Evolutionary conservation across 2,113 vertebrate genomes (phyloP).

Genomic region (Chiloscyllium plagiosum): DNA sequence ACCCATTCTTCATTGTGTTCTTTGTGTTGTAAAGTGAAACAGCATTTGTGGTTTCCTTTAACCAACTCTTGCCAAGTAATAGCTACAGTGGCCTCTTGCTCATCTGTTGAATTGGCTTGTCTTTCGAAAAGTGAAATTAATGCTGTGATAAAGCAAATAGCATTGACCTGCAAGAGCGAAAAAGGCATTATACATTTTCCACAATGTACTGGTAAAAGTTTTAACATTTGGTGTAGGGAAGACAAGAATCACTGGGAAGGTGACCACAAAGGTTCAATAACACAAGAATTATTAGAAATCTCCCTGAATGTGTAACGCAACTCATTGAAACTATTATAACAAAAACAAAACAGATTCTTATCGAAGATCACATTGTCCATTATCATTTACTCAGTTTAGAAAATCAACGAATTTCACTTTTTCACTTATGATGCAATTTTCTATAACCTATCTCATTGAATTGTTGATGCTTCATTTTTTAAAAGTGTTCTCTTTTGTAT

Average conservation of each 20-base stretch:
- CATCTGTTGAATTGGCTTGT: conserved; percentile 43
- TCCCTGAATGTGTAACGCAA: background rate
- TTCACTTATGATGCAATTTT: background rate
- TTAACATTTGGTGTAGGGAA: background rate
- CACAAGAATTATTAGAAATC: background rate
- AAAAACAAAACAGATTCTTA: background rate
- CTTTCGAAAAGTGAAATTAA: conserved; percentile 58
- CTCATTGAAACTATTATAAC: background rate
- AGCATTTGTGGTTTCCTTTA: conserved; percentile 61
- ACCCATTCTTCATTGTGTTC: conserved; percentile 65
- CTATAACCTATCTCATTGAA: background rate
- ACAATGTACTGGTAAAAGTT: background rate
- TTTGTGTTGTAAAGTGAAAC: conserved; percentile 55
- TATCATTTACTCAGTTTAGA: too few species aligned
- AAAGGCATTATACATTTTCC: background rate
- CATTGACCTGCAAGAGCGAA: conserved; percentile 53
- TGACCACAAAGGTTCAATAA: background rate
- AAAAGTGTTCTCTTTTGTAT: background rate
- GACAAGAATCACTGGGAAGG: background rate
- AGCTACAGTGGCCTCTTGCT: conserved; percentile 51
- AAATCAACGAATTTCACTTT: background rate
- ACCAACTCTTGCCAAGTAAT: conserved; percentile 65
- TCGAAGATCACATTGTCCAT: background rate
- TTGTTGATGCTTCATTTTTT: background rate
- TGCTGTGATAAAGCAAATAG: conserved; percentile 57